These are phyloP conservation scores for Melitaea cinxia DNA, from an alignment of 1,140 invertebrate genomes.

Conservation along the genomic window DNA sequence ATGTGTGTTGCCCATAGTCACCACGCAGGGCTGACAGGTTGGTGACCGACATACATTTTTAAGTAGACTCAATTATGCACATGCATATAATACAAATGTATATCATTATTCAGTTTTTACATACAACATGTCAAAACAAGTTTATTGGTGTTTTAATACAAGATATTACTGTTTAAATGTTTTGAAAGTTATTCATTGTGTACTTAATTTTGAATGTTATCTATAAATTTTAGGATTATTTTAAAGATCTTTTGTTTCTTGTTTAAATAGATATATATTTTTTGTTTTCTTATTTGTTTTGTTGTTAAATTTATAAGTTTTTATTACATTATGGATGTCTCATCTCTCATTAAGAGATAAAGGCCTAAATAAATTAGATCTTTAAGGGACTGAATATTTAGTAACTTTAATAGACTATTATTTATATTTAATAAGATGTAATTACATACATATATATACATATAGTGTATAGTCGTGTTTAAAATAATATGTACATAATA, in stretches of 20 bases:
- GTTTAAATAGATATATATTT: constrained; percentile 9
- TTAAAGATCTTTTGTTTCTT: constrained; percentile 8
- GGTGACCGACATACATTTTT: too few relatives aligned
- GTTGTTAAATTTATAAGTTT: constrained; percentile 13
- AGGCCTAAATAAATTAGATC: constrained; percentile 32
- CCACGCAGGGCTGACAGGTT: too few relatives aligned
- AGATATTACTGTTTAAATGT: not conserved
- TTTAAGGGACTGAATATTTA: constrained; percentile 29
- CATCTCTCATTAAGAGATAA: not conserved
- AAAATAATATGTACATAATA: not conserved
- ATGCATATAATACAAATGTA: constrained; percentile 2
- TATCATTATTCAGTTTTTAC: constrained; percentile 1
- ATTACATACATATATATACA: too few relatives aligned
- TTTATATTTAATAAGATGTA: constrained; percentile 19
- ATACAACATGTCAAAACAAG: not conserved
- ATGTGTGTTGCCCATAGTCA: too few relatives aligned
- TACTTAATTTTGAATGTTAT: constrained; percentile 25
- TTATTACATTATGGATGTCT: constrained; percentile 13
- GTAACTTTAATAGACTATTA: constrained; percentile 28
- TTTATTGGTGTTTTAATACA: not conserved
- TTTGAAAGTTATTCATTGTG: not conserved
- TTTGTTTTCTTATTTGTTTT: constrained; percentile 6
- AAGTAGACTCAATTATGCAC: not conserved
- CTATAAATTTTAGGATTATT: constrained; percentile 8
- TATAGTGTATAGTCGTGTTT: constrained; percentile 20